Evolutionary conservation across 2,113 vertebrate genomes (phyloP).

Genomic region (Prionailurus bengalensis): DNA sequence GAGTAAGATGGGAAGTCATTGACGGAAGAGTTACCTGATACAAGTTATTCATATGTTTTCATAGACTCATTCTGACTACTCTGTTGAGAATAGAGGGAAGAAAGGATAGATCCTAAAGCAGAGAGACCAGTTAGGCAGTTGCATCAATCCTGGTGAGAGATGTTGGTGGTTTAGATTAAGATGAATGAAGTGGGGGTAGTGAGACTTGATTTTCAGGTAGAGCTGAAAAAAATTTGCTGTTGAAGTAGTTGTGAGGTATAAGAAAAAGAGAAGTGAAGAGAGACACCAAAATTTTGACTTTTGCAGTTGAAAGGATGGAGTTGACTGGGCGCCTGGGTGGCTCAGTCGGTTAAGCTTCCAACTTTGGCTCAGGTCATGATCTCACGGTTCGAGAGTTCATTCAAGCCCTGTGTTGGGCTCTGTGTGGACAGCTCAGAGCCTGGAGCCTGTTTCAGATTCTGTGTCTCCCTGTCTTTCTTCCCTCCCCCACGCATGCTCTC

Average conservation of each 20-base stretch:
- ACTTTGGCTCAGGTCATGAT: no score
- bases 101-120: background rate
- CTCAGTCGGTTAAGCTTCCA: no score
- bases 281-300: background rate
- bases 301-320: background rate
- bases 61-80: background rate
- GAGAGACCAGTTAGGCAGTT: background rate
- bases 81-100: background rate
- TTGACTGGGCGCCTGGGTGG: background rate
- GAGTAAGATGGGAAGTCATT: background rate
- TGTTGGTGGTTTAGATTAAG: slow-evolving; percentile 33
- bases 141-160: background rate
- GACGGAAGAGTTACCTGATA: background rate
- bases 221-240: background rate
- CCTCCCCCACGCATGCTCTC: no score
- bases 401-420: no score
- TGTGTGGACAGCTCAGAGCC: no score
- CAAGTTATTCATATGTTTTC: background rate
- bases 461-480: no score
- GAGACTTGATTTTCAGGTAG: slow-evolving; percentile 30
- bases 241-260: background rate
- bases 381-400: no score
- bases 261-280: background rate
- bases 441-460: no score
- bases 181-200: background rate